These are phyloP conservation scores for Heliconius erato DNA, from an alignment of 2,888 invertebrate species.

Conservation along the genomic window DNA sequence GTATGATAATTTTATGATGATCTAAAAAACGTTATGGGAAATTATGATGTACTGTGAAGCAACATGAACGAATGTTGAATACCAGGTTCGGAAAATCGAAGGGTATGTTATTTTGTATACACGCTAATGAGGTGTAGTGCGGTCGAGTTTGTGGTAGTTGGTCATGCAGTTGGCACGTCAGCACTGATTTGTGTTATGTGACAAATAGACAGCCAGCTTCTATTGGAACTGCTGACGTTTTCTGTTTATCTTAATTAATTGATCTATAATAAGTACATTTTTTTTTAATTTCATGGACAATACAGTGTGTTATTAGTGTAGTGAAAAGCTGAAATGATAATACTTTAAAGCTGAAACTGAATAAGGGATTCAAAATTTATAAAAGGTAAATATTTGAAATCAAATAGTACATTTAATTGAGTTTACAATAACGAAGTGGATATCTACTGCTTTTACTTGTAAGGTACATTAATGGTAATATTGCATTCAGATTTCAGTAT, in stretches of 20 bases:
- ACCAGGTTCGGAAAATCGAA: conserved; percentile 60
- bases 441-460: neutral
- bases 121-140: conserved; percentile 81
- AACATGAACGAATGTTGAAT: conserved; percentile 62
- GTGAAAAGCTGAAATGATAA: conserved; percentile 55
- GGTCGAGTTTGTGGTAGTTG: conserved; percentile 82
- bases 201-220: conserved; percentile 61
- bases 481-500: neutral
- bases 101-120: conserved; percentile 79
- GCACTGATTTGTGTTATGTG: conserved; percentile 77
- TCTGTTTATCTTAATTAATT: conserved; percentile 29
- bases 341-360: conserved; percentile 32
- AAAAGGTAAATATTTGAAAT: conserved; percentile 39
- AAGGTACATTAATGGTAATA: neutral
- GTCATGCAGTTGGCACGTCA: conserved; percentile 82
- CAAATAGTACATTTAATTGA: neutral
- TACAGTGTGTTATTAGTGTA: conserved; percentile 44
- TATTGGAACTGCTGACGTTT: conserved; percentile 30
- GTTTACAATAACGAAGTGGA: neutral
- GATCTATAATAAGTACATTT: neutral
- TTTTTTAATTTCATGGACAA: conserved; percentile 16
- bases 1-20: conserved; percentile 46
- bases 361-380: conserved; percentile 37
- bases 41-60: conserved; percentile 57
- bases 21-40: conserved; percentile 55